phyloP scores from a whole-genome alignment of 2,797 vertebrate genomes.

The Sibirionetta formosa region DNA sequence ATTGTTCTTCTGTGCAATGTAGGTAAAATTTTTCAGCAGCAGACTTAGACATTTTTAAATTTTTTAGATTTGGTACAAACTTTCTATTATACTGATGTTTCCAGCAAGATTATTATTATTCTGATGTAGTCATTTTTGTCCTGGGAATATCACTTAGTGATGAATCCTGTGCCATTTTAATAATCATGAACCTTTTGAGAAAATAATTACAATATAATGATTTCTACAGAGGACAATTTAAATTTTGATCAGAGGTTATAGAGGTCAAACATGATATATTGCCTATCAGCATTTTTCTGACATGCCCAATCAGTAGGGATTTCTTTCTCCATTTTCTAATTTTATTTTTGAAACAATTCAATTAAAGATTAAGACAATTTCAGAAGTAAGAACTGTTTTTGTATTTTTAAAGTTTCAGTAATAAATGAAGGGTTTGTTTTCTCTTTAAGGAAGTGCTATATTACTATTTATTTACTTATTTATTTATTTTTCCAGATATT shows the following conservation, averaged over 20 bases:
- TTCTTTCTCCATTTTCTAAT: neutral
- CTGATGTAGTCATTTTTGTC: slow-evolving; percentile 5
- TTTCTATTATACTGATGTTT: slow-evolving; percentile 7
- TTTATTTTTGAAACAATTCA: slow-evolving; percentile 5
- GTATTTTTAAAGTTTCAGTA: neutral
- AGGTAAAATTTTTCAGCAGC: neutral
- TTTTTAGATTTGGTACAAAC: neutral
- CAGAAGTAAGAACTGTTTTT: neutral
- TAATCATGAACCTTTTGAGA: slow-evolving; percentile 54
- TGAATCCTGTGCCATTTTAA: slow-evolving; percentile 50
- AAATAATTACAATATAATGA: slow-evolving; percentile 67
- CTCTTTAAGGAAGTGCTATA: neutral
- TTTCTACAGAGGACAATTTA: slow-evolving; percentile 61
- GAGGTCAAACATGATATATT: slow-evolving; percentile 47
- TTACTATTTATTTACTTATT: too few species aligned
- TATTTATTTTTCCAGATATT: neutral
- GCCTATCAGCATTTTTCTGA: neutral
- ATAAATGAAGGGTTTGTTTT: accelerated
- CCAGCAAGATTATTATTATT: slow-evolving; percentile 27
- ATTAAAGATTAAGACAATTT: neutral
- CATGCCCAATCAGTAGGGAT: neutral
- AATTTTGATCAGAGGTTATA: slow-evolving; percentile 55
- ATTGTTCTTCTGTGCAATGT: neutral
- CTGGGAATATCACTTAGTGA: slow-evolving; percentile 38
- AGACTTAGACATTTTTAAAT: neutral